phyloP scores from a whole-genome alignment of 2,888 invertebrate species.

The Dichetophora obliterata region DNA sequence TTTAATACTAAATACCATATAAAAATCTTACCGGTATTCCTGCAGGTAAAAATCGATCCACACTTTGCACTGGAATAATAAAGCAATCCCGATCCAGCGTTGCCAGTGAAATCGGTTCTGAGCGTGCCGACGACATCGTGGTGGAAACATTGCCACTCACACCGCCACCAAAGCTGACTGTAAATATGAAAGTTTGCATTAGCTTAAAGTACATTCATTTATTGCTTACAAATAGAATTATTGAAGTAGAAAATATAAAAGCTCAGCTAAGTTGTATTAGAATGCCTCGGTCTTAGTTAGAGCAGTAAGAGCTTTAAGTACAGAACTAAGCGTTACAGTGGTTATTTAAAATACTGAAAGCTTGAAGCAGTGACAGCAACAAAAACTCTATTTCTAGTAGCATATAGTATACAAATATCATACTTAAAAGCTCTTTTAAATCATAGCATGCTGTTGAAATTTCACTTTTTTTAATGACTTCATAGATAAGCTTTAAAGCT shows the following conservation, averaged over 20 bases:
- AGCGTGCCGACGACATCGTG: conserved; percentile 58
- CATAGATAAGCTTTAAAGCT: conserved; percentile 47
- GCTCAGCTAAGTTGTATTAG: not conserved
- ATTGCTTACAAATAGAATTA: not conserved
- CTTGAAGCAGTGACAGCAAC: conserved; percentile 9
- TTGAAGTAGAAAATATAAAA: not conserved
- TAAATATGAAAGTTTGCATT: conserved; percentile 47
- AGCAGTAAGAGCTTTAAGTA: not conserved
- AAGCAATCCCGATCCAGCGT: conserved; percentile 91
- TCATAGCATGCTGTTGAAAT: not conserved
- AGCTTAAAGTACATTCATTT: conserved; percentile 23
- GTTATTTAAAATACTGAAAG: conserved; percentile 41
- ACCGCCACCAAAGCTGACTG: conserved; percentile 63
- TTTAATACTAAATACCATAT: too few species aligned
- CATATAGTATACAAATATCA: not conserved
- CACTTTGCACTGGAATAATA: conserved; percentile 90
- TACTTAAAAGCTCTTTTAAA: not conserved
- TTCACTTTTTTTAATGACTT: not conserved
- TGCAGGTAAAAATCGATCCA: conserved; percentile 89
- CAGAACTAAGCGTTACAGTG: not conserved
- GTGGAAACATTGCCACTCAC: conserved; percentile 32
- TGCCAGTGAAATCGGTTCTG: conserved; percentile 83
- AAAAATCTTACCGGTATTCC: conserved; percentile 88
- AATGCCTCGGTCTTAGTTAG: not conserved
- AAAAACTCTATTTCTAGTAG: not conserved